A percentile compares a stretch with the other conserved stretches of the same genome.
These are phyloP conservation scores for Aurelia sp. DNA, from an alignment of 30 jellyfish, hydroid and myxozoan genomes.

Conservation along the genomic window DNA sequence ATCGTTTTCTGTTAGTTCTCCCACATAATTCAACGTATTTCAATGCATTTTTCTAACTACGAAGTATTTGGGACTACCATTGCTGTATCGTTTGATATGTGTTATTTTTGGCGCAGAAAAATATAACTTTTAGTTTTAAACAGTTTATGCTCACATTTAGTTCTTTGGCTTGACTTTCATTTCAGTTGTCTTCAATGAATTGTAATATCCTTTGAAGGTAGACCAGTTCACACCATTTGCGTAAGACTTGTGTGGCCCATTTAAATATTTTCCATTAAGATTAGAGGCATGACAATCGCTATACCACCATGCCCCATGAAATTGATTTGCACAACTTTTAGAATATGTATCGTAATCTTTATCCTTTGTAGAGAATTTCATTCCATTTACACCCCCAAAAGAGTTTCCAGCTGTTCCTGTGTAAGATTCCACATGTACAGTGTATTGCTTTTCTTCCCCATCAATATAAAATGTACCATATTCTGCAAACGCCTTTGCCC, in stretches of 20 bases:
- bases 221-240: constrained; percentile 30
- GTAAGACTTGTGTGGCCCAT: constrained; percentile 32
- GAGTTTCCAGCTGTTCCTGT: constrained; percentile 60
- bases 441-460: constrained; percentile 12
- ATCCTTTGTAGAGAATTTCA: constrained; percentile 35
- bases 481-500: constrained; percentile 38
- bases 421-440: neutral
- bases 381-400: constrained; percentile 11
- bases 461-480: constrained; percentile 23
- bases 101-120: too few species aligned
- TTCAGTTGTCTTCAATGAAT: constrained; percentile 35
- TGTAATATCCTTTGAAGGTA: constrained; percentile 11
- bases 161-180: constrained; percentile 30
- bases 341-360: constrained; percentile 34
- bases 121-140: too few species aligned
- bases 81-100: too few species aligned
- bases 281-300: constrained; percentile 27
- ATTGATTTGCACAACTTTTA: constrained; percentile 12
- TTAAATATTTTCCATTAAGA: constrained; percentile 42
- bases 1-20: too few species aligned
- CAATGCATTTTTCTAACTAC: too few species aligned
- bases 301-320: constrained; percentile 63
- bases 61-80: too few species aligned
- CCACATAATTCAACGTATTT: too few species aligned
- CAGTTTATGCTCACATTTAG: too few species aligned